These are phyloP conservation scores for Clinocottus analis DNA, from an alignment of 2,113 vertebrate genomes.

Conservation along the genomic window DNA sequence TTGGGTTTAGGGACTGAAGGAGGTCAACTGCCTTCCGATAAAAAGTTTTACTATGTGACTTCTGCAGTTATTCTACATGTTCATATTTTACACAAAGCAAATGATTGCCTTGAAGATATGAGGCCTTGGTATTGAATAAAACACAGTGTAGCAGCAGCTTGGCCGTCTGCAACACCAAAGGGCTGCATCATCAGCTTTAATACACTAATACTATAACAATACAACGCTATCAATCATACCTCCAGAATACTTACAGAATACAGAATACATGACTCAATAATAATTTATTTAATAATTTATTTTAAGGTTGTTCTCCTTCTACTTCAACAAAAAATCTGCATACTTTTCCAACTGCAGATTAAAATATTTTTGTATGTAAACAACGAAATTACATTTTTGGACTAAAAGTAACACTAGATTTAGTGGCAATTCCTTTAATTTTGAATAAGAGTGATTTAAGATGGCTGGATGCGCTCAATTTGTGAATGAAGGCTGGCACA, in stretches of 20 bases:
- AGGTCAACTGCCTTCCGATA: too few species aligned
- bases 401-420: not conserved
- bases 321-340: not conserved
- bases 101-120: not conserved
- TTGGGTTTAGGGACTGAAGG: too few species aligned
- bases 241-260: not conserved
- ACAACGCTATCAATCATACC: not conserved
- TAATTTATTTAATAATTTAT: too few species aligned
- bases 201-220: not conserved
- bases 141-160: not conserved
- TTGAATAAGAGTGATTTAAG: not conserved
- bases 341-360: not conserved
- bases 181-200: not conserved
- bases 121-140: not conserved
- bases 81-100: not conserved
- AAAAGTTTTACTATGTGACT: too few species aligned
- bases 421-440: not conserved
- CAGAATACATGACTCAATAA: not conserved
- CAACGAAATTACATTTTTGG: not conserved
- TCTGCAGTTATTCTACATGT: not conserved
- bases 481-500: constrained; percentile 29
- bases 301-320: not conserved
- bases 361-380: not conserved
- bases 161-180: not conserved
- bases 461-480: not conserved